These are phyloP conservation scores for Gasterosteus nipponicus DNA, from an alignment of 2,113 vertebrate genomes.

Conservation along the genomic window DNA sequence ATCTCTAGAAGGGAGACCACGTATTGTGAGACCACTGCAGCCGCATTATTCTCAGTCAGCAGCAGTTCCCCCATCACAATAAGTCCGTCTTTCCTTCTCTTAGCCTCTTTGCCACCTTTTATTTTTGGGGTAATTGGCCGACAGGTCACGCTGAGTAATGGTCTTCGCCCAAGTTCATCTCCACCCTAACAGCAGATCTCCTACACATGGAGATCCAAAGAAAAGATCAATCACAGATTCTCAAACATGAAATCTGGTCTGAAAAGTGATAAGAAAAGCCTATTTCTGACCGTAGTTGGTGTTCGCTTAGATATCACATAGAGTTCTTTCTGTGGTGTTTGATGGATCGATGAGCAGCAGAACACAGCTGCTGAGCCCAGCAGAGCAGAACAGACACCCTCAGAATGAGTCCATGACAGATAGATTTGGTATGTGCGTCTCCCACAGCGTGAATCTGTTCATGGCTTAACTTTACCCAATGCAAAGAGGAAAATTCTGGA, in stretches of 20 bases:
- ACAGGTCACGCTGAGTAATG: conserved; percentile 64
- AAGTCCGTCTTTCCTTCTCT: conserved; percentile 19
- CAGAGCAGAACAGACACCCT: conserved; percentile 41
- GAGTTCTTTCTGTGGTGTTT: conserved; percentile 29
- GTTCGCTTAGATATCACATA: conserved; percentile 36
- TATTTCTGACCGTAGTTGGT: conserved; percentile 29
- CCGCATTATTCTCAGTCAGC: conserved; percentile 17
- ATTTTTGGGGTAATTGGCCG: conserved; percentile 53
- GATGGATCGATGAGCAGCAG: conserved; percentile 63
- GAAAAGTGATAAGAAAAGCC: conserved; percentile 13
- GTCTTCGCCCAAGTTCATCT: conserved; percentile 43
- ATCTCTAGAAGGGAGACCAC: background rate
- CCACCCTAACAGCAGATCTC: background rate
- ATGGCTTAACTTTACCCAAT: background rate
- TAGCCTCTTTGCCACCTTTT: background rate
- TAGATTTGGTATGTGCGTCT: background rate
- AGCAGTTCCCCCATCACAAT: conserved; percentile 13
- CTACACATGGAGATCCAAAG: background rate
- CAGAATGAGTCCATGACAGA: conserved; percentile 16
- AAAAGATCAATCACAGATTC: background rate
- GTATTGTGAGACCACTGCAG: background rate
- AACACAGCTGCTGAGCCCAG: conserved; percentile 2
- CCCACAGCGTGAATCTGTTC: background rate
- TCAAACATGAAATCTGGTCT: conserved; percentile 8
- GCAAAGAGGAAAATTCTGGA: background rate